Percentiles rank a stretch among this genome's conserved stretches.
These are phyloP conservation scores for Biston betularia DNA, from an alignment of 2,888 invertebrate genomes.

Conservation along the genomic window DNA sequence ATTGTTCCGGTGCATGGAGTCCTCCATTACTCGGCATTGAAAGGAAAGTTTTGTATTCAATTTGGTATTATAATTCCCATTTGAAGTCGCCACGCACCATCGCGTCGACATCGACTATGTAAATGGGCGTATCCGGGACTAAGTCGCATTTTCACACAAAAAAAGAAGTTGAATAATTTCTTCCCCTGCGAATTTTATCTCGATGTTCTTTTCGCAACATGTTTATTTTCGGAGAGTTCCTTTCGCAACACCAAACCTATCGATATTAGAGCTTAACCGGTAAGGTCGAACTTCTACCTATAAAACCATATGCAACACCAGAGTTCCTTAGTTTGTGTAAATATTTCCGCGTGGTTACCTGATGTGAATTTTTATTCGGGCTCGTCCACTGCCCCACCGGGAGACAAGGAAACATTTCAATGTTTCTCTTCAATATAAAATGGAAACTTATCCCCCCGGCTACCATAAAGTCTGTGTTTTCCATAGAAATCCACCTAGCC, in stretches of 20 bases:
- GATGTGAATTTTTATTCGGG: constrained; percentile 82
- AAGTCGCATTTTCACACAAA: constrained; percentile 77
- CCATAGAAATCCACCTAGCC: constrained; percentile 82
- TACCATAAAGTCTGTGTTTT: constrained; percentile 85
- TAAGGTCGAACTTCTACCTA: constrained; percentile 60
- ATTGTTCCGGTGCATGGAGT: constrained; percentile 86
- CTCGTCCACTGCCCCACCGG: constrained; percentile 68
- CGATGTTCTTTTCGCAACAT: constrained; percentile 42
- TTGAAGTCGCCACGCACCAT: constrained; percentile 86
- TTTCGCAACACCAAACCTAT: constrained; percentile 38
- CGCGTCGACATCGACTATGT: constrained; percentile 85
- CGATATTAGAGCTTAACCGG: constrained; percentile 47
- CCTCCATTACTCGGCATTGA: constrained; percentile 86
- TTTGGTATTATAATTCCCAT: constrained; percentile 87
- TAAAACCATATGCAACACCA: constrained; percentile 62
- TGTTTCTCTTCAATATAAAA: constrained; percentile 85
- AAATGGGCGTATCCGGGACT: constrained; percentile 84
- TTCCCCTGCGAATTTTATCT: constrained; percentile 59
- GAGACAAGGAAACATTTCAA: constrained; percentile 81
- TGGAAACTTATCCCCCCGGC: constrained; percentile 84
- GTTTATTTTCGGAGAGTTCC: constrained; percentile 18
- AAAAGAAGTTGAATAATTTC: constrained; percentile 69
- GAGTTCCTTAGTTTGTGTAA: constrained; percentile 73
- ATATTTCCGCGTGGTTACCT: constrained; percentile 77
- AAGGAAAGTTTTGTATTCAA: constrained; percentile 87